Evolutionary conservation across 2,888 invertebrate species (phyloP).

Genomic region (Hemicrepidius hirtus): DNA sequence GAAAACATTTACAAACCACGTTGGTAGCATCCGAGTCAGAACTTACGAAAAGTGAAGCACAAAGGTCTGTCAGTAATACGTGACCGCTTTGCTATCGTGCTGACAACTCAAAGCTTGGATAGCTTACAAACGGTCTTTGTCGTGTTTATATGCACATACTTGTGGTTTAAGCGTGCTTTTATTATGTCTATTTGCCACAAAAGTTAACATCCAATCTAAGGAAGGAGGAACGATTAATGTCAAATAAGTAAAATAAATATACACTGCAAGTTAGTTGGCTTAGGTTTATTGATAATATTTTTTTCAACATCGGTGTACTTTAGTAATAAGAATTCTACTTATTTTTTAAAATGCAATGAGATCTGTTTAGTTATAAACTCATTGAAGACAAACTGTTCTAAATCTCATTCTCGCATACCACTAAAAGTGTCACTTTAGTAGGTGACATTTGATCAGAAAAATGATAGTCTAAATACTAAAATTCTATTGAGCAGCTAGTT

Average conservation of each 20-base stretch:
- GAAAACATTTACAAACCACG: slow-evolving; percentile 21
- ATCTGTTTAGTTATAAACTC: no score
- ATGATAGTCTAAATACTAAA: no score
- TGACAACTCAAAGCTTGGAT: slow-evolving; percentile 47
- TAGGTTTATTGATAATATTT: no score
- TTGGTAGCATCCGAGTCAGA: slow-evolving; percentile 27
- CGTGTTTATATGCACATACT: slow-evolving; percentile 47
- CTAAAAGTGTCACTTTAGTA: no score
- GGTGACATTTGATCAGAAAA: no score
- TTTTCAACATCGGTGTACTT: no score
- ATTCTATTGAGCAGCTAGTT: no score
- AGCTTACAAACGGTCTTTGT: slow-evolving; percentile 48
- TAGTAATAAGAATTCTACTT: no score
- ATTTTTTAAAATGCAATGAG: no score
- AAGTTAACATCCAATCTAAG: slow-evolving; percentile 24
- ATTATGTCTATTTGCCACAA: slow-evolving; percentile 36
- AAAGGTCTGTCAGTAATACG: slow-evolving; percentile 48
- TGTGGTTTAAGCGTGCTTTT: slow-evolving; percentile 46
- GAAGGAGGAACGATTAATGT: neutral
- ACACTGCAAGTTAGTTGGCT: neutral
- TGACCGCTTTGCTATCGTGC: slow-evolving; percentile 49
- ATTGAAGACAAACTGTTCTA: no score
- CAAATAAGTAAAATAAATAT: neutral
- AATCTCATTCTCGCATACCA: no score
- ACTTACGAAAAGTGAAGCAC: slow-evolving; percentile 37